Percentiles rank a stretch among this genome's conserved stretches.
Evolutionary conservation across 1,140 invertebrate genomes (phyloP).

Genomic region (Ostrea denselamellosa): DNA sequence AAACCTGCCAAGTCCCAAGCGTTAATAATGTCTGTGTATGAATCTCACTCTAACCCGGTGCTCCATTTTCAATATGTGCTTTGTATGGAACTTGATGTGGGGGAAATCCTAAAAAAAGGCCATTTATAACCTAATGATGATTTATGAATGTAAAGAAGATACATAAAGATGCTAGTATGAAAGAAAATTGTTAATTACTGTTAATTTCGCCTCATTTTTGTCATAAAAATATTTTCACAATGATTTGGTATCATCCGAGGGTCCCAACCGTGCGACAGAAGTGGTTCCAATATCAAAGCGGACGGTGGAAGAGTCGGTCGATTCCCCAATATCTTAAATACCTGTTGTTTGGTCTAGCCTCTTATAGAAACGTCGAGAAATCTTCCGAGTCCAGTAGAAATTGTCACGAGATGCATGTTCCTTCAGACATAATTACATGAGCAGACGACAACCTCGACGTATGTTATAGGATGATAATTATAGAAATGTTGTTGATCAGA

Average conservation of each 20-base stretch:
- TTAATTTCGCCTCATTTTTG: background rate
- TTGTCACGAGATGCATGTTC: background rate
- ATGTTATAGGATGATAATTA: conserved; percentile 9
- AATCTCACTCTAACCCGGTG: background rate
- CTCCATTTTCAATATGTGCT: background rate
- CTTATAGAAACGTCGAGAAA: background rate
- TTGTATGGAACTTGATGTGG: background rate
- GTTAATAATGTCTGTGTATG: conserved; percentile 9
- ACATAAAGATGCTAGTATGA: background rate
- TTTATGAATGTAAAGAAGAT: background rate
- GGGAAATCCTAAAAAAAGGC: background rate
- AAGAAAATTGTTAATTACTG: background rate
- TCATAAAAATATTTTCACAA: background rate
- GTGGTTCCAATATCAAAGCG: background rate
- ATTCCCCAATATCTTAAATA: background rate
- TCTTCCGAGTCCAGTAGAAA: background rate
- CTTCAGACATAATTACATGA: conserved; percentile 13
- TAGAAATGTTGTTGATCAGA: background rate
- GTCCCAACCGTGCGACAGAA: background rate
- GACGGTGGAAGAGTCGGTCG: background rate
- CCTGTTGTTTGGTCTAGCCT: background rate
- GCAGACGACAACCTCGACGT: background rate
- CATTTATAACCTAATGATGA: background rate
- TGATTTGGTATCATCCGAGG: background rate
- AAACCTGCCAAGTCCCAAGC: background rate